These are phyloP conservation scores for Aurelia aurita DNA, from an alignment of 30 jellyfish, hydroid and myxozoan species.

Conservation along the genomic window DNA sequence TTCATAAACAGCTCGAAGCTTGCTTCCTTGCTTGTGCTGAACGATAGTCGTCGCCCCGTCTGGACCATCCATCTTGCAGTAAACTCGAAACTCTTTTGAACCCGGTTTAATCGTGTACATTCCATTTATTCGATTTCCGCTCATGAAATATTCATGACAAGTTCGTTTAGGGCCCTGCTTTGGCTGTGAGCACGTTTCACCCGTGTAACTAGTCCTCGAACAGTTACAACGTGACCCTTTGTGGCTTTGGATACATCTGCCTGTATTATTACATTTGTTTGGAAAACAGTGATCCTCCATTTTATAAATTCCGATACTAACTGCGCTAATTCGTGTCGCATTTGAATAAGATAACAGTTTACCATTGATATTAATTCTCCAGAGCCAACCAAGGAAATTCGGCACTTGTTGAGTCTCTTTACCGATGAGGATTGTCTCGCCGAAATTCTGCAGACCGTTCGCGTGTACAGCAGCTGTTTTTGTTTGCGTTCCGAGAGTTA, in stretches of 20 bases:
- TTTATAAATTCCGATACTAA: constrained; percentile 38
- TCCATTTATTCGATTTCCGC: constrained; percentile 70
- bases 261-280: constrained; percentile 79
- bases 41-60: constrained; percentile 71
- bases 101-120: constrained; percentile 72
- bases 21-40: constrained; percentile 44
- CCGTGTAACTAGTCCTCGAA: constrained; percentile 62
- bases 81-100: constrained; percentile 51
- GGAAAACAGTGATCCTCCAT: constrained; percentile 91
- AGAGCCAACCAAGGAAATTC: constrained; percentile 57
- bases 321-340: constrained; percentile 22
- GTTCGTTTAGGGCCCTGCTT: constrained; percentile 36
- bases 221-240: constrained; percentile 77
- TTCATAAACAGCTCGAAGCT: constrained; percentile 58
- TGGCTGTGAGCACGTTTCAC: constrained; percentile 57
- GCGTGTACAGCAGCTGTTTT: neutral
- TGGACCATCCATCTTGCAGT: constrained; percentile 81
- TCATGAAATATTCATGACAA: constrained; percentile 65
- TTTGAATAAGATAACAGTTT: constrained; percentile 23
- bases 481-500: constrained; percentile 30
- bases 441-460: neutral
- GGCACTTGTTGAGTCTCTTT: constrained; percentile 12
- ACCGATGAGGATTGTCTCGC: constrained; percentile 38
- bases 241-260: constrained; percentile 77
- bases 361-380: constrained; percentile 39